phyloP scores from a whole-genome alignment of 2,113 vertebrate species.

The Axis porcinus region DNA sequence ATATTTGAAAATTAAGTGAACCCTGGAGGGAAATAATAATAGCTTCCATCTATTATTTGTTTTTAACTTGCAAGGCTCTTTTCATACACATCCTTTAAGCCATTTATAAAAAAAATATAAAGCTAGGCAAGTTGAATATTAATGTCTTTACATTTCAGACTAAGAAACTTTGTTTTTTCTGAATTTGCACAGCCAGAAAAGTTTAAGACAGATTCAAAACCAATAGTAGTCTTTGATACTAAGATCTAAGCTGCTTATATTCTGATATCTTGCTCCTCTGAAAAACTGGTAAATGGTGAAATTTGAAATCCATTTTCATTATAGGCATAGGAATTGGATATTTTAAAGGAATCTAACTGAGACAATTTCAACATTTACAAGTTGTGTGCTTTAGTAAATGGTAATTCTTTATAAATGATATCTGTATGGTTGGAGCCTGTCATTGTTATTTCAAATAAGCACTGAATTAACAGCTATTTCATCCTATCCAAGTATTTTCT shows the following conservation, averaged over 20 bases:
- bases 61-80: background rate
- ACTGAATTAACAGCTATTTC: background rate
- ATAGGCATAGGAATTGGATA: background rate
- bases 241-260: background rate
- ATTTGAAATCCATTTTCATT: background rate
- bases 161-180: background rate
- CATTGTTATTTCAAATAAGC: background rate
- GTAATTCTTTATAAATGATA: background rate
- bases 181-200: background rate
- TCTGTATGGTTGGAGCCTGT: background rate
- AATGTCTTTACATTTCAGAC: background rate
- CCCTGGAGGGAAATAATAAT: background rate
- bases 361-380: background rate
- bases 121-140: background rate
- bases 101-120: background rate
- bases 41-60: background rate
- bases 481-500: background rate
- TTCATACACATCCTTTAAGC: background rate
- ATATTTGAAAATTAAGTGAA: background rate
- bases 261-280: background rate
- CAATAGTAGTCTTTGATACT: background rate
- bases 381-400: background rate
- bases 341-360: background rate
- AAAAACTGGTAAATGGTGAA: background rate
- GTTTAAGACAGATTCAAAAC: background rate